Conservation (phyloP, 2,888 invertebrate species). For the Heliothis peltigera region DNA sequence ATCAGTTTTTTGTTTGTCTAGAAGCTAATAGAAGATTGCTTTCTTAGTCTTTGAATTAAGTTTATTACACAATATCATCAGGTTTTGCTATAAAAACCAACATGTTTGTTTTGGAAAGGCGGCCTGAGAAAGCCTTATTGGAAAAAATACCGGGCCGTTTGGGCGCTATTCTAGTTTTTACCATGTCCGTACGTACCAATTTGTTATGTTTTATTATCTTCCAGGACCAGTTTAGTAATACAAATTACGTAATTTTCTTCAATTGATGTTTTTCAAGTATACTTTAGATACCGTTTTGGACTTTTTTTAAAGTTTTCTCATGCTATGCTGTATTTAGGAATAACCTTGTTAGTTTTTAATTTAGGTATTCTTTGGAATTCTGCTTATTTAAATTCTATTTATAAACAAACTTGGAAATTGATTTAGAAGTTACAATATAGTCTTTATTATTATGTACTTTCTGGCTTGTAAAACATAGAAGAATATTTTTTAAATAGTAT, state of each 20-base stretch:
- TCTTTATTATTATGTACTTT: too few relatives aligned
- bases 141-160: slow-evolving; percentile 13
- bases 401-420: too few relatives aligned
- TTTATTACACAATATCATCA: too few relatives aligned
- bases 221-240: background rate
- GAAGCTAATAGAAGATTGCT: too few relatives aligned
- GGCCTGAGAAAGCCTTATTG: slow-evolving; percentile 29
- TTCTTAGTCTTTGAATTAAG: too few relatives aligned
- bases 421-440: too few relatives aligned
- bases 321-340: background rate
- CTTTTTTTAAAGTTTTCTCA: slow-evolving; percentile 12
- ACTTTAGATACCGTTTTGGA: background rate
- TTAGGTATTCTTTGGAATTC: too few relatives aligned
- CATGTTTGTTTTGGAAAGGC: slow-evolving; percentile 32
- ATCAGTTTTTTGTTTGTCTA: too few relatives aligned
- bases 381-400: too few relatives aligned
- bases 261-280: background rate
- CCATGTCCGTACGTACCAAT: too few relatives aligned
- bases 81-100: slow-evolving; percentile 6
- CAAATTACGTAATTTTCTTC: background rate
- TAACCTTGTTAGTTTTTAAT: background rate
- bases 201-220: slow-evolving; percentile 3
- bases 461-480: too few relatives aligned
- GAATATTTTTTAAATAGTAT: too few relatives aligned
- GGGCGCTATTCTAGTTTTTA: background rate